These are phyloP conservation scores for Agonopterix arenella DNA, from an alignment of 2,888 invertebrate species.

Conservation along the genomic window DNA sequence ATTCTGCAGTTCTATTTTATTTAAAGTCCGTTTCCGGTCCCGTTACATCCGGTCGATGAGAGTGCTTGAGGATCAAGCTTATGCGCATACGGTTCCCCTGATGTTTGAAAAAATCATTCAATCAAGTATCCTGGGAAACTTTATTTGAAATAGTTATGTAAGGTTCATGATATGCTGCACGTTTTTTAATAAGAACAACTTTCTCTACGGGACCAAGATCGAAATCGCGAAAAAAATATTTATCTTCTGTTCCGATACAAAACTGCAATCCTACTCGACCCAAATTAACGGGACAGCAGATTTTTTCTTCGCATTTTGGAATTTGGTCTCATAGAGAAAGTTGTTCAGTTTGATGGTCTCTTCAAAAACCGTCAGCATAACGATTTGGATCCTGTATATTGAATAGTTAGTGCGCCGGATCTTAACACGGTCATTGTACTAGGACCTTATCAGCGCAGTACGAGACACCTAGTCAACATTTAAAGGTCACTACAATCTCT, in stretches of 20 bases:
- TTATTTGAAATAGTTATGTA: not conserved
- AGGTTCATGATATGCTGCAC: no score
- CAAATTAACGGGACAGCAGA: no score
- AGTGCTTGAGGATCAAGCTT: constrained; percentile 48
- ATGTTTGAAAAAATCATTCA: constrained; percentile 15
- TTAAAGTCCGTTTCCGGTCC: constrained; percentile 57
- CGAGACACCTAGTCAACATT: constrained; percentile 59
- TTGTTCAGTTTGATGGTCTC: no score
- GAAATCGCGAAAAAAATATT: no score
- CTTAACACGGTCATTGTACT: constrained; percentile 68
- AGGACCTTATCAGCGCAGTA: constrained; percentile 44
- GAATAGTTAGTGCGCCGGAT: no score
- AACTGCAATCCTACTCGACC: no score
- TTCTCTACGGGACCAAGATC: no score
- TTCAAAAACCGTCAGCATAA: no score
- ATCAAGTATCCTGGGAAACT: constrained; percentile 39
- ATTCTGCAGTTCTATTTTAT: constrained; percentile 45
- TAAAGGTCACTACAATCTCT: constrained; percentile 66
- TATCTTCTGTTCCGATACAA: no score
- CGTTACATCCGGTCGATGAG: constrained; percentile 63
- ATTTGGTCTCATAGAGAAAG: no score
- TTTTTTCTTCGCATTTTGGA: no score
- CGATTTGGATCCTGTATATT: no score
- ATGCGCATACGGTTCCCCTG: constrained; percentile 32
- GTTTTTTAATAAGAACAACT: not conserved